These are phyloP conservation scores for Nyctibius grandis DNA, from an alignment of 2,797 vertebrate genomes.

Conservation along the genomic window DNA sequence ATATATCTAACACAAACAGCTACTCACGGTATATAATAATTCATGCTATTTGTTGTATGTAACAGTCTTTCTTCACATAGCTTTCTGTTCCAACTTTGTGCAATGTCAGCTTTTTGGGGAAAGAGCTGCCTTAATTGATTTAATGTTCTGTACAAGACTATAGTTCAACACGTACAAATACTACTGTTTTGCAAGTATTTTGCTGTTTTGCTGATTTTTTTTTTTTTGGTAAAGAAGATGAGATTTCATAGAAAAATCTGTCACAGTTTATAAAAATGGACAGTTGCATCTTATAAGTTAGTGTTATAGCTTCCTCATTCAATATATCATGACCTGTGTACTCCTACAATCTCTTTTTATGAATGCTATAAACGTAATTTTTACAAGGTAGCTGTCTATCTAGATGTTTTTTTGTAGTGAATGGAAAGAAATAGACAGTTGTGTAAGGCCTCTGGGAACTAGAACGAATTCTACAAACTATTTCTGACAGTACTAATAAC, in stretches of 20 bases:
- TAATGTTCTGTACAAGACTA: not conserved
- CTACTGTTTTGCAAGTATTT: not conserved
- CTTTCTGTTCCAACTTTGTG: not conserved
- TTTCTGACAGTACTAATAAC: not conserved
- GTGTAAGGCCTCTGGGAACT: not conserved
- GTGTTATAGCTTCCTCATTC: not conserved
- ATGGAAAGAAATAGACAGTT: not conserved
- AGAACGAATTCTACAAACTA: not conserved
- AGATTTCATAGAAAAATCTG: not conserved
- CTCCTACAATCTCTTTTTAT: fast-evolving
- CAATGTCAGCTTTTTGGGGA: not conserved
- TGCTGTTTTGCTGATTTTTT: not conserved
- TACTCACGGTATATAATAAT: not conserved
- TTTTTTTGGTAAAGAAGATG: not conserved
- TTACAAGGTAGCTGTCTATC: not conserved
- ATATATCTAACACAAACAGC: not conserved
- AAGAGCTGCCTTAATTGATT: not conserved
- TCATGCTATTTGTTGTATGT: not conserved
- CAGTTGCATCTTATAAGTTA: not conserved
- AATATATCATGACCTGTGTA: not conserved
- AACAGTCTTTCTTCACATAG: not conserved
- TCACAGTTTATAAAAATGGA: not conserved
- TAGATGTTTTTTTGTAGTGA: not conserved
- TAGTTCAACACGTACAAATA: not conserved
- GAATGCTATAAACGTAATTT: not conserved